phyloP scores from a whole-genome alignment of 1,140 invertebrate genomes.

The Drosophila pseudoananassae region DNA sequence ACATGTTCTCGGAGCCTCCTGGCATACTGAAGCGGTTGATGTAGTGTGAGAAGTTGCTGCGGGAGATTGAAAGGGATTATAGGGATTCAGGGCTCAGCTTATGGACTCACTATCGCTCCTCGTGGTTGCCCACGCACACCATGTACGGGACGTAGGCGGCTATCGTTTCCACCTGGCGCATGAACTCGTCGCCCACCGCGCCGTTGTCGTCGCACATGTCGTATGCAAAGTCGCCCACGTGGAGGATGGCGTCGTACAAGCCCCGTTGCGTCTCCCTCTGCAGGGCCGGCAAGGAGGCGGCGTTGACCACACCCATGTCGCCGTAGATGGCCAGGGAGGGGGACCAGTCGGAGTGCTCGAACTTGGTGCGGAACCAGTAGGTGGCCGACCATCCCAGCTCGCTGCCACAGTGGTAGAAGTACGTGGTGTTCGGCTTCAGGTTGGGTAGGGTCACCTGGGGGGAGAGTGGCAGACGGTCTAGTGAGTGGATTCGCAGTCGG shows the following conservation, averaged over 20 bases:
- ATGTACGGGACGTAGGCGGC: slow-evolving; percentile 96
- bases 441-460: slow-evolving; percentile 87
- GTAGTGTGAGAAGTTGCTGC: slow-evolving; percentile 96
- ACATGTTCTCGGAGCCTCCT: slow-evolving; percentile 89
- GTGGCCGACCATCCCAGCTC: slow-evolving; percentile 91
- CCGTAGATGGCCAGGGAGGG: slow-evolving; percentile 94
- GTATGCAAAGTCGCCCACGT: slow-evolving; percentile 98
- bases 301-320: slow-evolving; percentile 96
- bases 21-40: slow-evolving; percentile 95
- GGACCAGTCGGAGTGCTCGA: slow-evolving; percentile 88
- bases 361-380: slow-evolving; percentile 90
- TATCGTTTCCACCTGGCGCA: slow-evolving; percentile 94
- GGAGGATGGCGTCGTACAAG: slow-evolving; percentile 94
- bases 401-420: slow-evolving; percentile 95
- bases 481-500: not conserved
- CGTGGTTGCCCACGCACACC: slow-evolving; percentile 96
- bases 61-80: slow-evolving; percentile 23
- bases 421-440: slow-evolving; percentile 87
- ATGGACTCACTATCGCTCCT: slow-evolving; percentile 89
- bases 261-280: slow-evolving; percentile 92
- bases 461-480: slow-evolving; percentile 85
- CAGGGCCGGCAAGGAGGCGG: slow-evolving; percentile 91
- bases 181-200: slow-evolving; percentile 94
- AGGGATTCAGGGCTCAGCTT: no score
- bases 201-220: slow-evolving; percentile 94